Conservation (phyloP, 2,797 vertebrate species). For the Mergus octosetaceus region DNA sequence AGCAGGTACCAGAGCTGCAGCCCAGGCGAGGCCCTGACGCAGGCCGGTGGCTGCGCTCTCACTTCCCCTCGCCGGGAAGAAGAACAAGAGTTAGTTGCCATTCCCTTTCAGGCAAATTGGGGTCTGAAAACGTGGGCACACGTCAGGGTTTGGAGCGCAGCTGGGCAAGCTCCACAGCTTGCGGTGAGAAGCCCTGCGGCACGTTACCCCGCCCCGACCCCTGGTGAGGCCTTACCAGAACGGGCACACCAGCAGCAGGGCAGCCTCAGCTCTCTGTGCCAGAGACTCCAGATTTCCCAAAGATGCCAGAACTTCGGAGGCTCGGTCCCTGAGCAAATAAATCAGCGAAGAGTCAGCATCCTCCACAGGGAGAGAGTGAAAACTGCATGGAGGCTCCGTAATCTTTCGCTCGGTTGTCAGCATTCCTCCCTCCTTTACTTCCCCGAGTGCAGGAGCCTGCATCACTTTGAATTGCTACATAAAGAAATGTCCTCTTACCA, state of each 20-base stretch:
- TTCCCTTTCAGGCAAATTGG: not conserved
- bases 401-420: not conserved
- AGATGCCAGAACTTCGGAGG: not conserved
- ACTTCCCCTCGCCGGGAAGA: not conserved
- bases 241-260: not conserved
- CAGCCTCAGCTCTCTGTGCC: not conserved
- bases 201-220: not conserved
- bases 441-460: rapidly evolving
- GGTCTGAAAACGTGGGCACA: rapidly evolving
- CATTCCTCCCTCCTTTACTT: not conserved
- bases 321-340: not conserved
- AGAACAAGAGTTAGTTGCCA: not conserved
- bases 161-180: no score
- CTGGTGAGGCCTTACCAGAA: not conserved
- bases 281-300: not conserved
- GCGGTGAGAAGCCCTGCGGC: not conserved
- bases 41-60: not conserved
- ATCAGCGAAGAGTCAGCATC: not conserved
- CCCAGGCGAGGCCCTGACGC: rapidly evolving
- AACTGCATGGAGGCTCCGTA: no score
- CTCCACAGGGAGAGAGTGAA: not conserved
- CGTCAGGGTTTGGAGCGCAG: rapidly evolving
- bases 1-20: not conserved
- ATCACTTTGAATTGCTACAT: not conserved
- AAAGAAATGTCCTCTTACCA: not conserved